phyloP scores from a whole-genome alignment of 1,140 invertebrate genomes.

The Scaptomyza graminum region DNA sequence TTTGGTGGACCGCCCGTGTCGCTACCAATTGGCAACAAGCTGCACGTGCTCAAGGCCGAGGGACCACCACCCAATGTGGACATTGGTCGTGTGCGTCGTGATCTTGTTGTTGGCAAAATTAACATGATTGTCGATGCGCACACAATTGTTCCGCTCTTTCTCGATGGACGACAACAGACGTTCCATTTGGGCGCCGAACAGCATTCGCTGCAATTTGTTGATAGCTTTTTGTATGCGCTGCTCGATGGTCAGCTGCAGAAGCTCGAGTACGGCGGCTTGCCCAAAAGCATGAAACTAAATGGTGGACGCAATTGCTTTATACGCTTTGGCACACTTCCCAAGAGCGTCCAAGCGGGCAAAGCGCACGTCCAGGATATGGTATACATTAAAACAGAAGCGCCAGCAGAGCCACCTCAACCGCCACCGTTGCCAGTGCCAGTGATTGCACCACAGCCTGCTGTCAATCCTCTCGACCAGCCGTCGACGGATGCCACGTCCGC shows the following conservation, averaged over 20 bases:
- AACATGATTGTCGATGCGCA: constrained; percentile 92
- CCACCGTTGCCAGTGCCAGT: constrained; percentile 54
- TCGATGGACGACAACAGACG: constrained; percentile 94
- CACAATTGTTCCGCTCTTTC: constrained; percentile 90
- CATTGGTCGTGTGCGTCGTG: constrained; percentile 88
- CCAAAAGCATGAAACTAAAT: constrained; percentile 92
- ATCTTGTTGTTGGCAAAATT: constrained; percentile 92
- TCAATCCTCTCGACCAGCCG: constrained; percentile 2
- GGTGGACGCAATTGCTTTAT: constrained; percentile 93
- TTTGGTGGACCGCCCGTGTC: constrained; percentile 95
- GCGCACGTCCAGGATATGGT: constrained; percentile 89
- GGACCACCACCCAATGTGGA: constrained; percentile 94
- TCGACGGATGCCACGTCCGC: constrained; percentile 20
- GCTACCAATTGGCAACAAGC: constrained; percentile 92
- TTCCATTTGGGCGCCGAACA: constrained; percentile 90
- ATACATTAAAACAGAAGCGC: constrained; percentile 83
- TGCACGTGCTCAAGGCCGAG: constrained; percentile 90
- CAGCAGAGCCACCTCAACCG: constrained; percentile 57
- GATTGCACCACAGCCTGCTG: background rate
- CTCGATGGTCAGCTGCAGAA: constrained; percentile 93
- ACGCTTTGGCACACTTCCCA: constrained; percentile 91
- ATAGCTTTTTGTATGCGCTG: constrained; percentile 90
- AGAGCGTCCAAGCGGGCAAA: constrained; percentile 88
- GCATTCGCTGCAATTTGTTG: constrained; percentile 91
- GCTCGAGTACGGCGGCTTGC: constrained; percentile 95